These are phyloP conservation scores for Molanna angustata DNA, from an alignment of 2,888 invertebrate genomes.

Conservation along the genomic window DNA sequence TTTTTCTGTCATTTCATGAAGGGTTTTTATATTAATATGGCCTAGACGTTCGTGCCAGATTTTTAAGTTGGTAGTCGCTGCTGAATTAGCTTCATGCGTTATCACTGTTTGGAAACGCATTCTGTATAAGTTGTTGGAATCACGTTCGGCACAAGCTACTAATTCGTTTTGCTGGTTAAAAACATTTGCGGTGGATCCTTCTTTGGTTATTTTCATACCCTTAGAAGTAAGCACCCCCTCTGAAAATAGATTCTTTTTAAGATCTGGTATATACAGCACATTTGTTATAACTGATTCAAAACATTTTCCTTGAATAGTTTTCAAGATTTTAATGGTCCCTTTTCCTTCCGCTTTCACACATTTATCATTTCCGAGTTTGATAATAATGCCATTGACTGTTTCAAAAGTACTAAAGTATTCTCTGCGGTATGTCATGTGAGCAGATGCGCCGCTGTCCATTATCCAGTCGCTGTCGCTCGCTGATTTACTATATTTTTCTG, in stretches of 20 bases:
- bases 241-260: slow-evolving; percentile 2
- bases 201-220: slow-evolving; percentile 1
- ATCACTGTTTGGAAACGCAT: background rate
- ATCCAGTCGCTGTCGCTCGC: background rate
- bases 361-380: background rate
- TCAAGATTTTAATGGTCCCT: background rate
- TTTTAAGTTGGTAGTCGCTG: background rate
- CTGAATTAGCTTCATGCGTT: background rate
- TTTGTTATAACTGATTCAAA: background rate
- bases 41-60: slow-evolving; percentile 8
- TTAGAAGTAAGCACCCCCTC: background rate
- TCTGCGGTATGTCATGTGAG: slow-evolving; percentile 4
- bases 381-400: background rate
- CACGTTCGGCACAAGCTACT: background rate
- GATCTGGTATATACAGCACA: slow-evolving; percentile 5
- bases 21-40: slow-evolving; percentile 1
- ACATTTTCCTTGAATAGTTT: background rate
- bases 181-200: background rate
- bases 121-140: background rate
- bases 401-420: slow-evolving; percentile 1
- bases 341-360: background rate
- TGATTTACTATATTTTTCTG: background rate
- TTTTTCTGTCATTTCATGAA: background rate
- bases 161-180: background rate
- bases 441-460: slow-evolving; percentile 16